Percentiles rank a stretch among this genome's conserved stretches.
These are phyloP conservation scores for Microtus ochrogaster DNA, from an alignment of 2,113 vertebrate genomes.

Conservation along the genomic window DNA sequence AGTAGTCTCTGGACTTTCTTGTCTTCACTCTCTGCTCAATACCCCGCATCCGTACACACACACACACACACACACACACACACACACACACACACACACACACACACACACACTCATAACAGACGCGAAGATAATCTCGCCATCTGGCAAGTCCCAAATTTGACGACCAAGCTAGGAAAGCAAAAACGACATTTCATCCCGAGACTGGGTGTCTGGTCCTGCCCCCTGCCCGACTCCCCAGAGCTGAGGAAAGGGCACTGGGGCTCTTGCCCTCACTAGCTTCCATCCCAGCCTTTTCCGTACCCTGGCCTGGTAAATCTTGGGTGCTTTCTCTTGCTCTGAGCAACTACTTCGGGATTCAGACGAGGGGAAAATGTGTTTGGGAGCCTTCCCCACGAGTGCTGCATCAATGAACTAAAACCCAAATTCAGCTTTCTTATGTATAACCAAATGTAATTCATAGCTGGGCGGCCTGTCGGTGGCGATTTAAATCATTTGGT, in stretches of 20 bases:
- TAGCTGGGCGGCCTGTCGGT: constrained; percentile 81
- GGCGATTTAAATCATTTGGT: constrained; percentile 84
- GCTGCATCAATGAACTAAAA: constrained; percentile 73
- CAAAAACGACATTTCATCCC: constrained; percentile 12
- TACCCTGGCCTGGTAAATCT: neutral
- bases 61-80: neutral
- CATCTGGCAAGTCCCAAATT: constrained; percentile 81
- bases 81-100: neutral
- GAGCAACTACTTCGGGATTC: neutral
- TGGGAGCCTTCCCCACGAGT: constrained; percentile 58
- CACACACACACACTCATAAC: neutral
- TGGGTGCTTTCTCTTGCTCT: neutral
- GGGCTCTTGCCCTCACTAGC: neutral
- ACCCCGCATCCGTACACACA: neutral
- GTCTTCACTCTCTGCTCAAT: neutral
- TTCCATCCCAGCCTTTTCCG: too few species aligned
- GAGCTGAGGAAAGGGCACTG: neutral
- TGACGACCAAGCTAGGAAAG: constrained; percentile 62
- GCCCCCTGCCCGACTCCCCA: neutral
- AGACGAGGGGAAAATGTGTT: constrained; percentile 48
- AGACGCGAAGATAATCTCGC: constrained; percentile 76
- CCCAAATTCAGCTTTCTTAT: constrained; percentile 82
- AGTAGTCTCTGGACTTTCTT: constrained; percentile 65
- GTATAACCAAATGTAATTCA: constrained; percentile 82
- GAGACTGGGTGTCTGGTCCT: constrained; percentile 58